Evolutionary conservation across 2,113 vertebrate species (phyloP), one percentile per base, ranked within the genome.

Genomic region (Halichoerus grypus): DNA sequence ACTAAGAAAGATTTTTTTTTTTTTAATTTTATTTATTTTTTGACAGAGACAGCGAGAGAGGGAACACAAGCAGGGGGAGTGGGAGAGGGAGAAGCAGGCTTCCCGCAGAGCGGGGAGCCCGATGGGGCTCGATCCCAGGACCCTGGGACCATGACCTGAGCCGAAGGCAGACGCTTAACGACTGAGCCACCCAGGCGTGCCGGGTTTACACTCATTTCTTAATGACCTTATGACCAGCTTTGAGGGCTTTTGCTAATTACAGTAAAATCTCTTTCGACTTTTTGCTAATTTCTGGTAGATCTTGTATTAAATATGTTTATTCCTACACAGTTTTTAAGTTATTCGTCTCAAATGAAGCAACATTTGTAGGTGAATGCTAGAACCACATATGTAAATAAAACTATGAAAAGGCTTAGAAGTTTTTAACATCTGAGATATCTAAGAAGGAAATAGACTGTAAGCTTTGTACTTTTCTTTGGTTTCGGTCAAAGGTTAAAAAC

Each of bases 401-500:
- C 71, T 80, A 53, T 57, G 36, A 71, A 46, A 71, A 81, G 31
- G 4, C 39, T 57, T 76, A 31, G 65, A 61, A 9, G 46, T 65
- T 36, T 93, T 90, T 26, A 69, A 82, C n/a, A 51, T 61, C 24
- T 80, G 65, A 42, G 63, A 49, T 76, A 21, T 53, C 39, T 59
- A 59, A 84, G 63, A 84, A 67, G 63, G 76, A 94, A 79, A n/a
- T 19, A 59, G 71, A 77, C 85, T 84, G 79, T 42, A 42, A 91
- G 63, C 57, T 88, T 8, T 69, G 18, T 81, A 61, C 9, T 80
- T 89, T 63, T 76, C 53, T 49, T 19, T 82, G 46, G 65, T 59
- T 76, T 31, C 80, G 10, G n/a, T 79, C 59, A 77, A 67, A 92
- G 69, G 65, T 90, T 89, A 80, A 91, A 95, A 94, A n/a, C 63